Evolutionary conservation across 2,888 invertebrate species (phyloP), one percentile per base, ranked within the genome.

Genomic region (Melitaea athalia): DNA sequence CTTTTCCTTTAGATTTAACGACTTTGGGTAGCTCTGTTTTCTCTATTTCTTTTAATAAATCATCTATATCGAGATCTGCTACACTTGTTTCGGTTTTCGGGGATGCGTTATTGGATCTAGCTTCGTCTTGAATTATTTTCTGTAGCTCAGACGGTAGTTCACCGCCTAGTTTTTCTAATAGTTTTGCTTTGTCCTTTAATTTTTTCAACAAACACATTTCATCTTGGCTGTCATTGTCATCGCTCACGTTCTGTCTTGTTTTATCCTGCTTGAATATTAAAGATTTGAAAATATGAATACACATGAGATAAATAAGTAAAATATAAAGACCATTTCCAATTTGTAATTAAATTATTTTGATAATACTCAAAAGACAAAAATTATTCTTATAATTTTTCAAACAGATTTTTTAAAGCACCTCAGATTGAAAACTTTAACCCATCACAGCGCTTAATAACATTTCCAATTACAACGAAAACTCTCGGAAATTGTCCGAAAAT

Each of bases 401-500:
- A 5, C 8, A 38, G 5, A 38, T 7, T 38, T 38, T 7, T 5
- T 38, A 24, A 11, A 12, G 49, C 74, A 81, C 76, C 81, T 92
- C 88, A 94, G 91, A 87, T 94, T 93, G 87, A 91, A 91, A 88
- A 91, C 92, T 91, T 93, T 87, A 82, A 87, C 85, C 91, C 91
- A 88, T 92, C 90, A 88, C 73, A 81, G 64, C 75, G 85, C 86
- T 75, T 68, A 69, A 83, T 85, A 85, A 84, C 80, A 72, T 68
- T 55, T 76, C 72, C 81, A 83, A 81, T 73, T 63, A 65, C 66
- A 77, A 82, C 84, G 73, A 73, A 74, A 81, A 76, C 69, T 62
- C 65, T 43, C 55, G 63, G 10, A 14, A 31, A 66, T 69, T 53
- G 68, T 64, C 72, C 70, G 67, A 59, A 78, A 78, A 74, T 73